These are phyloP conservation scores for Halcyon malimbica DNA, from an alignment of 2,113 vertebrate species.

Conservation along the genomic window DNA sequence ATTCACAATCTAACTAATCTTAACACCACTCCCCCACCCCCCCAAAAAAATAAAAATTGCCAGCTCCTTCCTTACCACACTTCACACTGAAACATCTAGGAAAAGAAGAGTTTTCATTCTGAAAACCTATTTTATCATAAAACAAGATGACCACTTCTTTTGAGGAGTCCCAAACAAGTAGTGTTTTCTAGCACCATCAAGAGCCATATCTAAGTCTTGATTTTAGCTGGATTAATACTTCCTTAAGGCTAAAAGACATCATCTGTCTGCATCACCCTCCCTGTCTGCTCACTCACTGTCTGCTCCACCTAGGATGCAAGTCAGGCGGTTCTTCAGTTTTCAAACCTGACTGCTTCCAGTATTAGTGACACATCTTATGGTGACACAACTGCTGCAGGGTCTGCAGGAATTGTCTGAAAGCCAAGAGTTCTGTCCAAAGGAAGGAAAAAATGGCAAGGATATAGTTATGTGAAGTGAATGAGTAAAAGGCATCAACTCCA, in stretches of 20 bases:
- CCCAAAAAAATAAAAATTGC: background rate
- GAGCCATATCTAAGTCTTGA: background rate
- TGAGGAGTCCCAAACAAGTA: background rate
- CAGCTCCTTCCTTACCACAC: background rate
- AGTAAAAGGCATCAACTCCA: background rate
- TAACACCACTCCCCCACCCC: background rate
- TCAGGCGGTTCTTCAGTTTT: conserved; percentile 34
- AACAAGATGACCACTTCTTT: background rate
- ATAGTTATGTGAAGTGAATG: conserved; percentile 34
- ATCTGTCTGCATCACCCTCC: background rate
- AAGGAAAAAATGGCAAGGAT: conserved; percentile 51
- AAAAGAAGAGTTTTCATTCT: background rate
- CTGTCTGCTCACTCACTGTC: conserved; percentile 29
- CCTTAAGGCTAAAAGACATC: background rate
- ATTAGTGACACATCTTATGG: conserved; percentile 56
- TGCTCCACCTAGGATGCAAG: conserved; percentile 27
- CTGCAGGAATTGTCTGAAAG: conserved; percentile 61
- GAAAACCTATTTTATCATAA: background rate
- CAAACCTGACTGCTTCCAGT: conserved; percentile 52
- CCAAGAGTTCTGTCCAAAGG: conserved; percentile 53
- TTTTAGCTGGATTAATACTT: conserved; percentile 3
- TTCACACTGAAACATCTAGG: background rate
- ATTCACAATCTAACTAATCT: background rate
- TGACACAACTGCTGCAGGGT: conserved; percentile 64
- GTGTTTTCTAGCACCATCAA: background rate